Evolutionary conservation across 2,888 invertebrate species (phyloP).

Genomic region (Pammene fasciana): DNA sequence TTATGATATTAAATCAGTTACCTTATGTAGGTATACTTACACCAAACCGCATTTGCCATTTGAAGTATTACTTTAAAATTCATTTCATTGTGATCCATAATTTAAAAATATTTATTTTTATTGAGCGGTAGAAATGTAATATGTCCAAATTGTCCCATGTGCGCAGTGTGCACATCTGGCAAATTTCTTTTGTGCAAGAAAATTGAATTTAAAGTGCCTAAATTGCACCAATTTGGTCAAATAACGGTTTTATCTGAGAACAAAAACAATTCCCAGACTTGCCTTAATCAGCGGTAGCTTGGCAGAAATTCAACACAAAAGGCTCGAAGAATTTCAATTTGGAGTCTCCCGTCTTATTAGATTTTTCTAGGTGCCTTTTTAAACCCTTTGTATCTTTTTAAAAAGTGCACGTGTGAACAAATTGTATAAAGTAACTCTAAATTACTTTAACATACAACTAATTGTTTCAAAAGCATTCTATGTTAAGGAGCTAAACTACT

Average conservation of each 20-base stretch:
- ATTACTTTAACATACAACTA: no score
- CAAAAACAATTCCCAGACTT: neutral
- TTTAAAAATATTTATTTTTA: no score
- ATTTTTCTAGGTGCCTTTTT: neutral
- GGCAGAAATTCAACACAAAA: neutral
- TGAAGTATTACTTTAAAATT: no score
- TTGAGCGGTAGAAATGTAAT: no score
- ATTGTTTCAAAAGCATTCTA: no score
- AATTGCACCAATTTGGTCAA: constrained; percentile 3
- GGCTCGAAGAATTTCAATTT: neutral
- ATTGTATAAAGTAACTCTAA: no score
- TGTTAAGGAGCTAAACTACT: neutral
- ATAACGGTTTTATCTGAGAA: neutral
- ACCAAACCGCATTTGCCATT: no score
- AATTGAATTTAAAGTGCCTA: neutral
- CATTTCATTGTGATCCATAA: no score
- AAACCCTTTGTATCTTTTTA: neutral
- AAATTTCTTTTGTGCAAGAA: neutral
- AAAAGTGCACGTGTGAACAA: neutral
- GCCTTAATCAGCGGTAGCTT: neutral
- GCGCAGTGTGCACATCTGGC: neutral
- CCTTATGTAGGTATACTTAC: no score
- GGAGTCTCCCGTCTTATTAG: neutral
- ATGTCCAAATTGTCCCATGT: neutral
- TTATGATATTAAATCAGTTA: no score